Evolutionary conservation across 2,797 vertebrate genomes (phyloP), one percentile per base, ranked within the genome.

Genomic region (Morus bassanus): DNA sequence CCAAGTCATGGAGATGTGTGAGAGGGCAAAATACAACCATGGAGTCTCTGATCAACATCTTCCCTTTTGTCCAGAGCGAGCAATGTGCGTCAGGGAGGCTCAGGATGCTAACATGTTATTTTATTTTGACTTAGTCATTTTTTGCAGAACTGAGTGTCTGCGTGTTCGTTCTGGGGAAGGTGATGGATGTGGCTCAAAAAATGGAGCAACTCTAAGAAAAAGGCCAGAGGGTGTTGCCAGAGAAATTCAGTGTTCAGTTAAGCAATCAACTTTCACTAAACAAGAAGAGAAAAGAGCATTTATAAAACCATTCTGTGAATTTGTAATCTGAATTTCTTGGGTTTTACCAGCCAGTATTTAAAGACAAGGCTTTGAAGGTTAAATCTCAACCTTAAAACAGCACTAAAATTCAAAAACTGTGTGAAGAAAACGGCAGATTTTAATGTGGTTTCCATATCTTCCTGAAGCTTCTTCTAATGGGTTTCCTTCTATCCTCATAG

Each of bases 1-100:
- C 28, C n/a, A 39, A 8, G 11, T 56, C 22, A 5, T 43, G 67
- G 64, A 77, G 87, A 50, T 33, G 11, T n/a, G 11, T 37, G 51
- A 67, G 37, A 69, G 7, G 23, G 25, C 1, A 9, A 95, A 95
- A 80, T 69, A 50, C 31, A 69, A 18, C 37, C 48, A 5, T 24
- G 13, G 79, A 87, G 30, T 48, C 37, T 46, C 31, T 22, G 22
- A 60, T 53, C 76, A 46, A 6, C 56, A 8, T 60, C 43, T 90
- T 86, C 30, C 1, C 3, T 79, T 74, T 72, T 64, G 22, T 70
- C 57, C 39, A 46, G 48, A 77, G 27, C 45, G 43, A 77, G 27
- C 45, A 50, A 19, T 0, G 4, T 60, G 59, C 0, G 0, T 35
- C 67, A 68, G 31, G 78, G 30, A 51, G 27, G 19, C 43, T 81